phyloP scores from a whole-genome alignment of 2,113 vertebrate genomes.

The Archilochus colubris region DNA sequence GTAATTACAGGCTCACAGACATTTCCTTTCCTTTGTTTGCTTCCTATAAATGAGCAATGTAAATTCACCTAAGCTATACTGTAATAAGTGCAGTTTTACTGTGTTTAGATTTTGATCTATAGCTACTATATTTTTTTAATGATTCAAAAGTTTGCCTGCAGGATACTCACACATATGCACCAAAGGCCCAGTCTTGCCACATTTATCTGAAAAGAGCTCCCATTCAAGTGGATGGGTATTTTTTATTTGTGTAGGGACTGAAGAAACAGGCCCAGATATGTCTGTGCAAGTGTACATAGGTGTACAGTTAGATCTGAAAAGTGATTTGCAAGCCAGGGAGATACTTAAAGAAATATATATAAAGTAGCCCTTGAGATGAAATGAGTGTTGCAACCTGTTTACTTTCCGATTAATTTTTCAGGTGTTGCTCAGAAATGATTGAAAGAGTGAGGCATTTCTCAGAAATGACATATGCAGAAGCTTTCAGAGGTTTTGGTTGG shows the following conservation, averaged over 20 bases:
- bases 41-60: conserved; percentile 4
- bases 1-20: neutral
- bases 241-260: conserved; percentile 26
- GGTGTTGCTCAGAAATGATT: neutral
- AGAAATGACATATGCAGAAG: neutral
- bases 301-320: neutral
- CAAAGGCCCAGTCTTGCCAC: conserved; percentile 44
- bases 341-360: neutral
- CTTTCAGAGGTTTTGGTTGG: neutral
- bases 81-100: conserved; percentile 8
- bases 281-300: conserved; percentile 28
- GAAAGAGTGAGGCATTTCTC: neutral
- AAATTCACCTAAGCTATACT: neutral
- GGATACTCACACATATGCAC: neutral
- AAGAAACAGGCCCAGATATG: neutral
- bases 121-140: conserved; percentile 63
- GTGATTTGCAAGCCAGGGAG: neutral
- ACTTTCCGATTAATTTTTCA: neutral
- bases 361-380: neutral
- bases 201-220: neutral
- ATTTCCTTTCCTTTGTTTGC: conserved; percentile 38
- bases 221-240: neutral
- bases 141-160: conserved; percentile 14
- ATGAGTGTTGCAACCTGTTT: neutral
- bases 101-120: conserved; percentile 37